Base-by-base conservation (phyloP, 2,797 vertebrate species). In the Rhinella marina region DNA sequence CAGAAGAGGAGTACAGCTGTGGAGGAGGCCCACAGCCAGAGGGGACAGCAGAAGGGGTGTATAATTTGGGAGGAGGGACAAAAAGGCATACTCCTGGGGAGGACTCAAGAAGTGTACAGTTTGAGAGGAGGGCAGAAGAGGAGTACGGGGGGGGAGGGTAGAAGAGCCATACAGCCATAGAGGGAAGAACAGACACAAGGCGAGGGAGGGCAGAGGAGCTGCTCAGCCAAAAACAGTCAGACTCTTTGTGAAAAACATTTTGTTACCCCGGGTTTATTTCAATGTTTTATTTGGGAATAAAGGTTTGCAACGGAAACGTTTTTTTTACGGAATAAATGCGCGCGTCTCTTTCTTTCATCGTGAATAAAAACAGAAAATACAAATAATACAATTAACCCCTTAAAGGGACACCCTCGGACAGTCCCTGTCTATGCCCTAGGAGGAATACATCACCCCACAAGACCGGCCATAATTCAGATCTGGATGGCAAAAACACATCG, bases 281-380 rank as follows among this genome's bases (percentile, higher is more conserved):
- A 29, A 32, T 85, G 73, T 85, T 85, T 85, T 78, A 61, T 85
- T 85, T 76, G 57, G 72, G 59, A 66, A 64, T 78, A 54, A 85
- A 85, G 32, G 59, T 50, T 64, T 64, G 68, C 21, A 50, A 66
- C 13, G n/a, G n/a, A n/a, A n/a, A 59, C 19, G n/a, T n/a, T n/a
- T 62, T 85, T 85, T 85, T n/a, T 85, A 66, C 48, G 12, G 29
- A 85, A 73, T 32, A 19, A 75, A 61, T 56, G 12, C 2, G 50
- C 0, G 7, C 1, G 14, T 50, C 12, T 10, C 21, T 12, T 77
- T 54, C 41, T 52, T 76, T 76, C 48, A 3, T 21, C 41, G 10
- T 1, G 1, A 4, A 54, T 4, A 54, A 10, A 54, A 54, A 54
- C 7, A 11, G 10, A 1, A 1, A 11, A 54, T 54, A 54, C 10